These are phyloP conservation scores for Notothenia coriiceps DNA, from an alignment of 2,113 vertebrate genomes.

Conservation along the genomic window DNA sequence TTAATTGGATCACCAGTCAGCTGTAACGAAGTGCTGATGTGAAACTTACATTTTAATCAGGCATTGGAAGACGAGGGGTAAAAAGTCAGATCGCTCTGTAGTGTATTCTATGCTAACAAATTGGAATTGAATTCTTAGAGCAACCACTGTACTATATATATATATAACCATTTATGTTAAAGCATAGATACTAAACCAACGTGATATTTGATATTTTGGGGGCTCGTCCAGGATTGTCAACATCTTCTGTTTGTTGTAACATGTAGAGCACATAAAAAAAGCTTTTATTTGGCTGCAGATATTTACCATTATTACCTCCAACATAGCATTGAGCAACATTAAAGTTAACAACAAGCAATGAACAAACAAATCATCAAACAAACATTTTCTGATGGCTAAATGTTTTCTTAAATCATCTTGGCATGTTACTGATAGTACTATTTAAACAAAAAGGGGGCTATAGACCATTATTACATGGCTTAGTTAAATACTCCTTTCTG, in stretches of 20 bases:
- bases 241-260: too few species aligned
- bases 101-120: not conserved
- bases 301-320: not conserved
- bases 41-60: not conserved
- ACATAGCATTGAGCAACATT: not conserved
- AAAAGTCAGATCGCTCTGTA: not conserved
- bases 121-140: not conserved
- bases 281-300: not conserved
- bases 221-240: too few species aligned
- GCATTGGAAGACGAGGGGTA: not conserved
- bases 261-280: not conserved
- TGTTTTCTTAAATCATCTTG: not conserved
- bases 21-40: not conserved
- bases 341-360: not conserved
- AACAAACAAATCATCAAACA: not conserved
- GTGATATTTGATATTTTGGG: not conserved
- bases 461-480: not conserved
- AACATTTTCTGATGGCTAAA: not conserved
- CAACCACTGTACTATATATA: not conserved
- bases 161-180: not conserved
- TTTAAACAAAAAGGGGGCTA: not conserved
- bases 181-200: not conserved
- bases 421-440: too few species aligned
- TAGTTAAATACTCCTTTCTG: not conserved
- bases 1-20: not conserved